Evolutionary conservation across 1,140 invertebrate species (phyloP).

Genomic region (Scaptomyza montana): DNA sequence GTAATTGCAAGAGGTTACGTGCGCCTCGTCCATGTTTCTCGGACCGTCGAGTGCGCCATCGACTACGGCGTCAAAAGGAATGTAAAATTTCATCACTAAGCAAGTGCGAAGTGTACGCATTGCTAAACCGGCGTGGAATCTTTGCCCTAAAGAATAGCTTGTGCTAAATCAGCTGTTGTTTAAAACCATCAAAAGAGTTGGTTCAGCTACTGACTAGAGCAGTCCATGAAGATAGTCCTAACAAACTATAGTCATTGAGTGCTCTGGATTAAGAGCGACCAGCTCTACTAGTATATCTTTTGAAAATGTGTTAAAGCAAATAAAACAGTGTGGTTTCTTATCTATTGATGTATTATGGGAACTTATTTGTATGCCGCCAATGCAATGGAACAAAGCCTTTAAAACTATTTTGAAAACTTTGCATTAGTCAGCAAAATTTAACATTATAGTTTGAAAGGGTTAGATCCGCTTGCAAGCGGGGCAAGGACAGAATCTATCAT

Average conservation of each 20-base stretch:
- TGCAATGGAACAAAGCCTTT: neutral
- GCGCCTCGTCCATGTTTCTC: conserved; percentile 42
- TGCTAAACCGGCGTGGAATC: neutral
- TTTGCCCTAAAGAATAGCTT: neutral
- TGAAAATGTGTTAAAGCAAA: no score
- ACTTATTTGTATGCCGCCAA: neutral
- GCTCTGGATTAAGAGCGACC: neutral
- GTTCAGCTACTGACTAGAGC: neutral
- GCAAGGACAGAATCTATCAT: neutral
- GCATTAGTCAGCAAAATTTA: neutral
- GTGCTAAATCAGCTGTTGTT: neutral
- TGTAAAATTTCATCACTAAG: neutral
- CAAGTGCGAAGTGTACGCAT: neutral
- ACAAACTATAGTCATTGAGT: neutral
- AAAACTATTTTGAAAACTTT: conserved; percentile 13
- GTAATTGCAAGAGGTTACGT: conserved; percentile 12
- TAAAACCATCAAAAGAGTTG: neutral
- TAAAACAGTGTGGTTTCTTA: neutral
- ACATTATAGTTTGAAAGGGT: conserved; percentile 4
- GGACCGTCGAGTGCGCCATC: neutral
- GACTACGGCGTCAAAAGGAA: neutral
- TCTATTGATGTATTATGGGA: neutral
- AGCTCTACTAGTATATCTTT: no score
- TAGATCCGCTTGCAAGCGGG: neutral
- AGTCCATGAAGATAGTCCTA: neutral